Conservation (phyloP, 2,113 vertebrate genomes). For the Nothoprocta pentlandii region DNA sequence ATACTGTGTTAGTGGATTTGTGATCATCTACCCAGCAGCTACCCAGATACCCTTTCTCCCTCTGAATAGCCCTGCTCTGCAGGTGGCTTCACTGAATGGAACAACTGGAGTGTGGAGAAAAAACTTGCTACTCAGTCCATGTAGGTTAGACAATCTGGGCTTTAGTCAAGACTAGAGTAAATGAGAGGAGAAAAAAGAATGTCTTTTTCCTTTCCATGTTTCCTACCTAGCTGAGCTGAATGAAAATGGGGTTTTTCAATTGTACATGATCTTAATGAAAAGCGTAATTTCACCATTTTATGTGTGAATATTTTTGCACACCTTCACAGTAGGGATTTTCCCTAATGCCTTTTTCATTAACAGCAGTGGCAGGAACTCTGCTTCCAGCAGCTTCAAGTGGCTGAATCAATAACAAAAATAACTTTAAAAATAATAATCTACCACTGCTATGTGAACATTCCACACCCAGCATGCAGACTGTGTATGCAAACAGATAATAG, state of each 20-base stretch:
- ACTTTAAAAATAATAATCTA: slow-evolving; percentile 45
- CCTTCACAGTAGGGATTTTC: slow-evolving; percentile 54
- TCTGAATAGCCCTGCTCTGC: slow-evolving; percentile 16
- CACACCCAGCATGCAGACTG: neutral
- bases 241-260: neutral
- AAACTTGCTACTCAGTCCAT: neutral
- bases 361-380: slow-evolving; percentile 35
- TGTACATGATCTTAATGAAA: slow-evolving; percentile 27
- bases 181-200: neutral
- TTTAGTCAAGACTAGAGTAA: neutral
- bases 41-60: neutral
- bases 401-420: slow-evolving; percentile 50
- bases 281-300: slow-evolving; percentile 45
- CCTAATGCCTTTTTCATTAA: slow-evolving; percentile 57
- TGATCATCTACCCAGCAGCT: neutral
- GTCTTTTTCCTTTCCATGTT: slow-evolving; percentile 21
- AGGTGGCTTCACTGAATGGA: slow-evolving; percentile 33
- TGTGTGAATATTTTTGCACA: slow-evolving; percentile 51
- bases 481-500: slow-evolving; percentile 64
- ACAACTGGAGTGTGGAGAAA: neutral
- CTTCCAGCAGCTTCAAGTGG: slow-evolving; percentile 59
- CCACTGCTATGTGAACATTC: neutral
- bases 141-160: neutral
- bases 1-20: slow-evolving; percentile 3
- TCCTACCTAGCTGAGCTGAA: slow-evolving; percentile 23